A percentile compares a stretch with the other conserved stretches of the same genome.
phyloP scores from a whole-genome alignment of 2,797 vertebrate genomes.

The Aplochiton taeniatus region DNA sequence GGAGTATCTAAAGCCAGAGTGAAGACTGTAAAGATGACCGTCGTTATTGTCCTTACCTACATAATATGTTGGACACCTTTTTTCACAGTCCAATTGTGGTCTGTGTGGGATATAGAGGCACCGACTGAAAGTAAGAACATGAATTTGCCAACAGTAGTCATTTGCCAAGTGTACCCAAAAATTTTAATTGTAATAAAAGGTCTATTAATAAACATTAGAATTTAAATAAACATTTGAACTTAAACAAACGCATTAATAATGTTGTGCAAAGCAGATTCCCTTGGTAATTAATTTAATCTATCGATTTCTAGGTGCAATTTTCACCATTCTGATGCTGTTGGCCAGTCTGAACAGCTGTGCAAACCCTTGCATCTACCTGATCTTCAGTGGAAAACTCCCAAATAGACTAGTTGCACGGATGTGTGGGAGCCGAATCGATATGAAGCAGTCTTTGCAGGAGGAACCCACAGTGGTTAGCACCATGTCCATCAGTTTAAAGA shows the following conservation, averaged over 20 bases:
- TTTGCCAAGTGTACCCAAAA: too few species aligned
- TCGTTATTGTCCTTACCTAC: slow-evolving; percentile 76
- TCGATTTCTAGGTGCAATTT: slow-evolving; percentile 64
- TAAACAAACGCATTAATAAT: too few species aligned
- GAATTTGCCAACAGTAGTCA: too few species aligned
- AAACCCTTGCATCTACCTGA: slow-evolving; percentile 78
- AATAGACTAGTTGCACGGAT: slow-evolving; percentile 41
- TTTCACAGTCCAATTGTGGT: slow-evolving; percentile 83
- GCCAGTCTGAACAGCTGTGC: slow-evolving; percentile 78
- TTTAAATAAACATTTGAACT: too few species aligned
- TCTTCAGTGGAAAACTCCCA: slow-evolving; percentile 69
- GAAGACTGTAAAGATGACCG: slow-evolving; percentile 80
- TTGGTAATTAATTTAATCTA: neutral
- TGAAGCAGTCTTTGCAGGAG: slow-evolving; percentile 63
- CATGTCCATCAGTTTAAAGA: slow-evolving; percentile 70
- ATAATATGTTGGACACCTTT: slow-evolving; percentile 80
- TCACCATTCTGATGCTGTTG: slow-evolving; percentile 78
- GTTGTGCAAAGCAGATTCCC: neutral
- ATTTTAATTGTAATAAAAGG: too few species aligned
- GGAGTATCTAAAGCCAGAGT: slow-evolving; percentile 73
- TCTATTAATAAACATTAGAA: too few species aligned
- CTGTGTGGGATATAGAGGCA: slow-evolving; percentile 73
- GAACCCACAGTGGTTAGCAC: slow-evolving; percentile 71
- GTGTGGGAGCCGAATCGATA: slow-evolving; percentile 38
- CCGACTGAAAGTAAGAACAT: slow-evolving; percentile 73